Conservation (phyloP, 53 echinoderm and acorn worm species). For the Patiria pectinifera region DNA sequence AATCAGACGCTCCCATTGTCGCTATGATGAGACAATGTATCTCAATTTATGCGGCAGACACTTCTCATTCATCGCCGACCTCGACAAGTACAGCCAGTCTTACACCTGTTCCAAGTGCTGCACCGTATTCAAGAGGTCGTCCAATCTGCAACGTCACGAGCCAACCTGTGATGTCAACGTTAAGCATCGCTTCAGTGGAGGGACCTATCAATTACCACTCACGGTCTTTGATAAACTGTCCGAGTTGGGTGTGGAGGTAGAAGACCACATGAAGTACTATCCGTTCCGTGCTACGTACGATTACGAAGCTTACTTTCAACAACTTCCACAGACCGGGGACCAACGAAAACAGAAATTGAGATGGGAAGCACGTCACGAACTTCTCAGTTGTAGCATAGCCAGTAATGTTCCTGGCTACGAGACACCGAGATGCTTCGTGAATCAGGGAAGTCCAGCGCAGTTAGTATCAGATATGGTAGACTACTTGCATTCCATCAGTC, state of each 20-base stretch:
- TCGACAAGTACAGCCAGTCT: constrained; percentile 30
- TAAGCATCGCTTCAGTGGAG: background rate
- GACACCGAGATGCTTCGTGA: background rate
- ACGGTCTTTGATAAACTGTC: background rate
- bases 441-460: too few species aligned
- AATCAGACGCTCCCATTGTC: constrained; percentile 4
- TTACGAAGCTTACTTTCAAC: too few species aligned
- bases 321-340: too few species aligned
- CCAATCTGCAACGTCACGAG: too few species aligned
- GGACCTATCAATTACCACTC: background rate
- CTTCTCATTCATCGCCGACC: constrained; percentile 26
- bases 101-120: too few species aligned
- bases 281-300: background rate
- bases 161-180: background rate
- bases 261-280: background rate
- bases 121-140: too few species aligned
- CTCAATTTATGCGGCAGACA: constrained; percentile 12
- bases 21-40: constrained; percentile 7
- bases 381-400: background rate
- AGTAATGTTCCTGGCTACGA: background rate
- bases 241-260: background rate
- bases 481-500: constrained; percentile 33
- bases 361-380: background rate
- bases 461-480: constrained; percentile 43
- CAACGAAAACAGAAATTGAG: background rate